phyloP scores from a whole-genome alignment of 2,797 vertebrate genomes.

The Gymnopithys bicolor region DNA sequence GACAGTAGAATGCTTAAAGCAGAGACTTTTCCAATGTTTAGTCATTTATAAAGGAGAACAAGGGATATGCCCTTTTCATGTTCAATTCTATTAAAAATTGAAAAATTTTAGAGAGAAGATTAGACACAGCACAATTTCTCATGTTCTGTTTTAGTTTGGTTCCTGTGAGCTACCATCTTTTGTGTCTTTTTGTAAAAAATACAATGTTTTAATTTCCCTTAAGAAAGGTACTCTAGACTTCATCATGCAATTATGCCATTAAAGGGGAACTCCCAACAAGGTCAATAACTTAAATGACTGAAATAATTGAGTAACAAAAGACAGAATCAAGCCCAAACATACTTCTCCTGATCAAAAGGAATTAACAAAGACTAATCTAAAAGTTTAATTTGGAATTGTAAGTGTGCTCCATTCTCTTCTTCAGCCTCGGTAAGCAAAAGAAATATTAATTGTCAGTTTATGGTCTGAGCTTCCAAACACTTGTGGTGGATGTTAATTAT shows the following conservation, averaged over 20 bases:
- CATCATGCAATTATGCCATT: neutral
- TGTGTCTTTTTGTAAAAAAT: neutral
- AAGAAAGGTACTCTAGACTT: neutral
- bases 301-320: neutral
- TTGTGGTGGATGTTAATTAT: slow-evolving; percentile 17
- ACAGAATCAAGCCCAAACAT: slow-evolving; percentile 2
- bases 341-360: slow-evolving; percentile 24
- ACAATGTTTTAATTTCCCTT: neutral
- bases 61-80: neutral
- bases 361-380: slow-evolving; percentile 42
- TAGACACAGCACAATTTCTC: neutral
- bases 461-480: neutral
- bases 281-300: neutral
- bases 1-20: neutral
- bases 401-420: neutral
- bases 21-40: neutral
- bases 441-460: slow-evolving; percentile 12
- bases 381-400: slow-evolving; percentile 37
- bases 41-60: neutral
- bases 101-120: neutral
- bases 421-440: neutral
- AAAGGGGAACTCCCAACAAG: neutral
- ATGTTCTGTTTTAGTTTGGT: neutral
- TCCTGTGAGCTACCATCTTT: neutral
- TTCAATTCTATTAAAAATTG: neutral